phyloP scores from a whole-genome alignment of 2,113 vertebrate species.

The Pristiophorus japonicus region DNA sequence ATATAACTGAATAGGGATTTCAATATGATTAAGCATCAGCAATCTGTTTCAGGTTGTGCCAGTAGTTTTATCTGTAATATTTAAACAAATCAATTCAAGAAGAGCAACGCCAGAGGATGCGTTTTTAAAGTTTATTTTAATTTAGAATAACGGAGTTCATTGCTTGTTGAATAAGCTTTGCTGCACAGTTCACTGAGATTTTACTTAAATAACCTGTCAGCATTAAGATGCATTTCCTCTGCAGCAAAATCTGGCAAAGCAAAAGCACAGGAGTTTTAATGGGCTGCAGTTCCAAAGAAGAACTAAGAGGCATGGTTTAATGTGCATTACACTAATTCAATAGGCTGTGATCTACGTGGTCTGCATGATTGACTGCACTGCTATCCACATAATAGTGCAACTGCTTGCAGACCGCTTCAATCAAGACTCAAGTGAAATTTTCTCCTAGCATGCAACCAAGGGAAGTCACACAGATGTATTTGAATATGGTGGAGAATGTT shows the following conservation, averaged over 20 bases:
- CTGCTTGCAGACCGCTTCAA: slow-evolving; percentile 16
- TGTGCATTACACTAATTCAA: slow-evolving; percentile 30
- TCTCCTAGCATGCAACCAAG: background rate
- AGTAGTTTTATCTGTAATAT: background rate
- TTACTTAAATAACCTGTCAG: slow-evolving; percentile 8
- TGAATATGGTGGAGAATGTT: slow-evolving; percentile 9
- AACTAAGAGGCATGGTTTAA: slow-evolving; percentile 36
- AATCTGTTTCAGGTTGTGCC: background rate
- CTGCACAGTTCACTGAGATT: background rate
- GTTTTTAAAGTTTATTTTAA: background rate
- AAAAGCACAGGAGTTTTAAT: slow-evolving; percentile 20
- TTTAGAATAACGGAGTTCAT: background rate
- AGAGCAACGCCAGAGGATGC: background rate
- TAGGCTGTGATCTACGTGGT: slow-evolving; percentile 32
- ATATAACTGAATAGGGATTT: background rate
- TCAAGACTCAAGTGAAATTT: slow-evolving; percentile 26
- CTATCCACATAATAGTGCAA: slow-evolving; percentile 32
- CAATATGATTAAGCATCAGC: background rate
- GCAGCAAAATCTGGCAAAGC: slow-evolving; percentile 26
- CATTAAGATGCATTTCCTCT: background rate
- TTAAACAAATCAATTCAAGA: background rate
- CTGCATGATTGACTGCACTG: slow-evolving; percentile 36
- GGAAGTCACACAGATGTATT: background rate
- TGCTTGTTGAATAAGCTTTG: background rate
- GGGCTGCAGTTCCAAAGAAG: slow-evolving; percentile 31